Evolutionary conservation across 23 tunicate genomes (phyloP).

Genomic region (Trididemnum miniatum): DNA sequence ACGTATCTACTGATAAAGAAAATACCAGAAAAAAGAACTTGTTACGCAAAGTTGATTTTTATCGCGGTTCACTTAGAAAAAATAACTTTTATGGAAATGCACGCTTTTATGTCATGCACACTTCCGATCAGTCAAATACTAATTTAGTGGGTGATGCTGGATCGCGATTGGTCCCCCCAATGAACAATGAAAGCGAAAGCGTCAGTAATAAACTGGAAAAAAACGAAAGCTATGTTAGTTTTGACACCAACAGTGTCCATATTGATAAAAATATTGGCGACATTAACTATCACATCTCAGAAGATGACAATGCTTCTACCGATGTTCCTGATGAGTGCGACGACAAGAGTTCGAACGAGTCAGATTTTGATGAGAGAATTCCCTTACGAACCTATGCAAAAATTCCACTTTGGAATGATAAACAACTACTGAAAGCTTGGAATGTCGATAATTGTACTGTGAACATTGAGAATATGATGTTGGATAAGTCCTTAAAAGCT

Average conservation of each 20-base stretch:
- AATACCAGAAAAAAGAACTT: background rate
- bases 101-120: background rate
- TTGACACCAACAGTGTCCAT: background rate
- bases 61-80: background rate
- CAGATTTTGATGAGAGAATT: background rate
- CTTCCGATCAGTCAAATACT: background rate
- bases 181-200: too few relatives aligned
- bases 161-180: background rate
- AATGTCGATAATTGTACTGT: background rate
- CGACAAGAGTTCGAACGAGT: background rate
- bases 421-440: background rate
- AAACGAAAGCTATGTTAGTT: background rate
- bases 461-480: background rate
- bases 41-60: background rate
- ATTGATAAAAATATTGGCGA: background rate
- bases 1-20: background rate
- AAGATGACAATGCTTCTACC: background rate
- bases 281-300: too few relatives aligned
- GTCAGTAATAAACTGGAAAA: background rate
- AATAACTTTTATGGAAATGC: too few relatives aligned
- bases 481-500: background rate
- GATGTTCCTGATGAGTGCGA: background rate
- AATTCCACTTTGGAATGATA: background rate
- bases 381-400: conserved; percentile 4
- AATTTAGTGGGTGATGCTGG: background rate